Evolutionary conservation across 2,797 vertebrate genomes (phyloP).

Genomic region (Sebastes variabilis): DNA sequence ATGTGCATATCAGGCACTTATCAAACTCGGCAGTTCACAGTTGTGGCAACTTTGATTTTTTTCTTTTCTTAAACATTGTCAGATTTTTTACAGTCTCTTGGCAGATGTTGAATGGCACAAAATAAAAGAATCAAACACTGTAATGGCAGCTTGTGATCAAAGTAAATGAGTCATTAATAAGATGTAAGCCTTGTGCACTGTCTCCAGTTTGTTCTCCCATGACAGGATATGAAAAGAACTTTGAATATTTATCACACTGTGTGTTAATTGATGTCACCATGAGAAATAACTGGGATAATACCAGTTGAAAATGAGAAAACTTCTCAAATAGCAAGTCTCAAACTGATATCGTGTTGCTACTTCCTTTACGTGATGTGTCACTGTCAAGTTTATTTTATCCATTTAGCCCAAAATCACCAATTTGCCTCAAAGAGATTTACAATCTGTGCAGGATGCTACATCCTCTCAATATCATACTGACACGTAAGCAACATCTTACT

Average conservation of each 20-base stretch:
- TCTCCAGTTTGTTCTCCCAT: slow-evolving; percentile 66
- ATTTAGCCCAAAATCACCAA: not conserved
- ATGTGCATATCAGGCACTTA: slow-evolving; percentile 19
- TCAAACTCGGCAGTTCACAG: slow-evolving; percentile 41
- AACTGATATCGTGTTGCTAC: not conserved
- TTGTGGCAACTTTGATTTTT: slow-evolving; percentile 31
- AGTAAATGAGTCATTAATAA: slow-evolving; percentile 75
- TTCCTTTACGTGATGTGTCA: not conserved
- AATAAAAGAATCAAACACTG: slow-evolving; percentile 62
- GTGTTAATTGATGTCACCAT: slow-evolving; percentile 74
- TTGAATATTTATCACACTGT: slow-evolving; percentile 67
- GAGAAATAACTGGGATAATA: slow-evolving; percentile 42
- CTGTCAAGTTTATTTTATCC: not conserved
- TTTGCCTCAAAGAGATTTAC: not conserved
- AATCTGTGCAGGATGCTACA: not conserved
- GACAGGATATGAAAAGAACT: slow-evolving; percentile 64
- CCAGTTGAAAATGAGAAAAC: slow-evolving; percentile 48
- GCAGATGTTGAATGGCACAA: slow-evolving; percentile 60
- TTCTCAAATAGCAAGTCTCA: slow-evolving; percentile 19
- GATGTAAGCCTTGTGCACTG: slow-evolving; percentile 61
- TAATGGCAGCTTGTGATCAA: slow-evolving; percentile 76
- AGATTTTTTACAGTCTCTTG: slow-evolving; percentile 37
- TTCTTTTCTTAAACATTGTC: slow-evolving; percentile 17
- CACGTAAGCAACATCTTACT: not conserved
- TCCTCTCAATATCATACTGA: not conserved